Conservation (phyloP, 2,888 invertebrate species). For the Aphidoletes aphidimyza region DNA sequence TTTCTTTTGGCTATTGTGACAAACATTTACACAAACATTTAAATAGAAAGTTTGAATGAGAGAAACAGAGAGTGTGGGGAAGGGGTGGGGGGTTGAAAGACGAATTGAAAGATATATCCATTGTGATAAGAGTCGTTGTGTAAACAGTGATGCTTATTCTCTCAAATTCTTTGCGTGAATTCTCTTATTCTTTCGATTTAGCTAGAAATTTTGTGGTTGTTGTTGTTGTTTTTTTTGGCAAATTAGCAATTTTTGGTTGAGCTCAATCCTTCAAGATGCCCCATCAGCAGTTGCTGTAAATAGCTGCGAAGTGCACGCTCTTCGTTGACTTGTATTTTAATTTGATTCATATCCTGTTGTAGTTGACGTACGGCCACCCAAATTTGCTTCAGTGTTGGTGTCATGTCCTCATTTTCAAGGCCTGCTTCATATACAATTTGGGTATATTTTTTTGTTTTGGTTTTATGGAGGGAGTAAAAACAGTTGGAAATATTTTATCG, state of each 20-base stretch:
- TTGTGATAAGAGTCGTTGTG: slow-evolving; percentile 3
- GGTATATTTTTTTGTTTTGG: not conserved
- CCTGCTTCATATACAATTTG: no score
- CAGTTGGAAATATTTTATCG: not conserved
- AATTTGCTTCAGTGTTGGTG: slow-evolving; percentile 66
- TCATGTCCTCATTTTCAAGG: slow-evolving; percentile 67
- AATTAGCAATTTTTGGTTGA: slow-evolving; percentile 53
- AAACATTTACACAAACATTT: slow-evolving; percentile 31
- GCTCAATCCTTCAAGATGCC: slow-evolving; percentile 63
- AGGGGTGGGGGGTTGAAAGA: not conserved
- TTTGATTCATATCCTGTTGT: slow-evolving; percentile 66
- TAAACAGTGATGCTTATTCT: not conserved
- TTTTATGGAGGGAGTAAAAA: not conserved
- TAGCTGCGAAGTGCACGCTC: slow-evolving; percentile 65
- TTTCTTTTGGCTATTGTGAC: not conserved
- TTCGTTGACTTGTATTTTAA: slow-evolving; percentile 66
- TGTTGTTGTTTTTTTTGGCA: not conserved
- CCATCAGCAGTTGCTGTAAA: slow-evolving; percentile 66
- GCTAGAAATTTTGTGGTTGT: not conserved
- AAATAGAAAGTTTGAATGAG: no score
- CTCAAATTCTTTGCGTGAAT: no score
- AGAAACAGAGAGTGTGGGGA: not conserved
- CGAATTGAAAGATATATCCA: not conserved
- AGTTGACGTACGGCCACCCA: slow-evolving; percentile 66
- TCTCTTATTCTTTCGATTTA: no score